Conservation (phyloP, 2,888 invertebrate genomes). For the Caenorhabditis panamensis region DNA sequence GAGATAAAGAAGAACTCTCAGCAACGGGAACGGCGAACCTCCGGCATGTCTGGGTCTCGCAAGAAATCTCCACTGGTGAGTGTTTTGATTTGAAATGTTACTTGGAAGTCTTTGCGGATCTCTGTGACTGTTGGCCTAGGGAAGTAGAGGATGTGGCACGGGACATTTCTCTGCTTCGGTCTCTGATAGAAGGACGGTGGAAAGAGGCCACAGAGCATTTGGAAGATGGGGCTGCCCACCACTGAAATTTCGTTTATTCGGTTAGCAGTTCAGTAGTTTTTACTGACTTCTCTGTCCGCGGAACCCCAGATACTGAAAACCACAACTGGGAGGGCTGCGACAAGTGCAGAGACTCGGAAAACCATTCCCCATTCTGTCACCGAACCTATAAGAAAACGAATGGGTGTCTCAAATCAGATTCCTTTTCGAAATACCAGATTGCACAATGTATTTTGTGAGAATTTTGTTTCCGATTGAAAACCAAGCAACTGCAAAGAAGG, state of each 20-base stretch:
- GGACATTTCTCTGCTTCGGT: slow-evolving; percentile 58
- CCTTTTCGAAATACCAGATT: slow-evolving; percentile 66
- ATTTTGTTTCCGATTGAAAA: slow-evolving; percentile 79
- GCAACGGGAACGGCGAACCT: neutral
- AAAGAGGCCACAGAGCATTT: slow-evolving; percentile 72
- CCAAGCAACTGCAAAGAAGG: slow-evolving; percentile 74
- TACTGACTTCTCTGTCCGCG: slow-evolving; percentile 72
- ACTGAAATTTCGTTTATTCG: slow-evolving; percentile 52
- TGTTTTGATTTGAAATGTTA: slow-evolving; percentile 6
- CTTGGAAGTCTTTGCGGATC: neutral
- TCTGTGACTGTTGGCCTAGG: slow-evolving; percentile 40
- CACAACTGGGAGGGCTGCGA: slow-evolving; percentile 76
- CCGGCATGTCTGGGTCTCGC: too few species aligned
- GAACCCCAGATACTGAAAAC: slow-evolving; percentile 78
- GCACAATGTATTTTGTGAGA: slow-evolving; percentile 79
- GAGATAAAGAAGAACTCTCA: neutral
- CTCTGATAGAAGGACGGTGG: slow-evolving; percentile 51
- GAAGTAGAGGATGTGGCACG: slow-evolving; percentile 63
- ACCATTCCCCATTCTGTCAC: slow-evolving; percentile 77
- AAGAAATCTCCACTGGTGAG: neutral
- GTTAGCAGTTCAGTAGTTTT: neutral
- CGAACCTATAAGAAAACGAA: slow-evolving; percentile 62
- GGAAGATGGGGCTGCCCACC: slow-evolving; percentile 78
- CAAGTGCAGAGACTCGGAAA: slow-evolving; percentile 76
- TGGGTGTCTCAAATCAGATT: neutral